Conservation (phyloP, 1,140 invertebrate species). For the Leptoteleia sp. region DNA sequence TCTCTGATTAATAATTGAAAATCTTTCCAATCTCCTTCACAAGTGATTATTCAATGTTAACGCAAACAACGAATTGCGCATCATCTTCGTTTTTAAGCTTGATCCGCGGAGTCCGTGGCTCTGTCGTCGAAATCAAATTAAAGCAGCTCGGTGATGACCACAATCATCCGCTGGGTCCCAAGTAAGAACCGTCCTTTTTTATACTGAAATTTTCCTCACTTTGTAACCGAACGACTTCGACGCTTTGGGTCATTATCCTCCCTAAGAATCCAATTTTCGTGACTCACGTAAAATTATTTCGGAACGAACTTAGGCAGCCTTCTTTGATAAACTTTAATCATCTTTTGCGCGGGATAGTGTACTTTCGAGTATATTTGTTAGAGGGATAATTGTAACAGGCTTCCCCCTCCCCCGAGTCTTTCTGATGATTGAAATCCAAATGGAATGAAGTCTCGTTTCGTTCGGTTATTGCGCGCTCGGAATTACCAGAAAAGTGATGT, state of each 20-base stretch:
- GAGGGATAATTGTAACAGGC: slow-evolving; percentile 8
- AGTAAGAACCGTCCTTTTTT: slow-evolving; percentile 13
- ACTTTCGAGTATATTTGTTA: not conserved
- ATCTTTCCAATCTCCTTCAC: too few species aligned
- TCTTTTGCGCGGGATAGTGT: not conserved
- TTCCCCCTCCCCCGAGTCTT: not conserved
- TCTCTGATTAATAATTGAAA: too few species aligned
- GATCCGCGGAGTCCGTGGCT: not conserved
- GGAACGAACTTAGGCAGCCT: not conserved
- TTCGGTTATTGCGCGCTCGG: slow-evolving; percentile 1
- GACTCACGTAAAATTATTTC: slow-evolving; percentile 17
- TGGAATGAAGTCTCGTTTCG: slow-evolving; percentile 6
- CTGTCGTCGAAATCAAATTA: slow-evolving; percentile 28
- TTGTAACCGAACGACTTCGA: slow-evolving; percentile 1
- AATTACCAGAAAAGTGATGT: too few species aligned
- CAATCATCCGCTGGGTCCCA: slow-evolving; percentile 8
- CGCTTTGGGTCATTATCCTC: not conserved
- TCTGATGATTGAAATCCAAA: slow-evolving; percentile 1
- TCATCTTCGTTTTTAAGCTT: too few species aligned
- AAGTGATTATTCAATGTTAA: too few species aligned
- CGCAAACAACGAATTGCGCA: too few species aligned
- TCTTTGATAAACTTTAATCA: slow-evolving; percentile 15
- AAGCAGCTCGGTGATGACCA: slow-evolving; percentile 14
- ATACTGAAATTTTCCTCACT: slow-evolving; percentile 3
- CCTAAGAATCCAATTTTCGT: slow-evolving; percentile 27